These are phyloP conservation scores for Aphaenogaster ashmeadi DNA, from an alignment of 1,140 invertebrate species.

Conservation along the genomic window DNA sequence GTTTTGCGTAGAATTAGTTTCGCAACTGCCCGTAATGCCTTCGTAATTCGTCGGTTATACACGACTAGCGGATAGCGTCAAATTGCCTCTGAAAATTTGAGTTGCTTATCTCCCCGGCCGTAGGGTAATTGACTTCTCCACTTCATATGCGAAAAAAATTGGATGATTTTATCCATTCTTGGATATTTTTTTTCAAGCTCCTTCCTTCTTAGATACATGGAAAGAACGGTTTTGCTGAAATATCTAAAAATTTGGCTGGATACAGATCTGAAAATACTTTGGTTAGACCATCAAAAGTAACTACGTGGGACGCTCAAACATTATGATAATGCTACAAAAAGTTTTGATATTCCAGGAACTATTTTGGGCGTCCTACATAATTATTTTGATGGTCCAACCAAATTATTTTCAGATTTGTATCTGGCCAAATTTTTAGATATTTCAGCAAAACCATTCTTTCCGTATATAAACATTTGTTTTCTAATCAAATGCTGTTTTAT, in stretches of 20 bases:
- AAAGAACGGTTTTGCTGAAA: too few species aligned
- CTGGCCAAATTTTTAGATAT: too few species aligned
- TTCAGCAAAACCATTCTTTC: too few species aligned
- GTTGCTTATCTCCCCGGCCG: background rate
- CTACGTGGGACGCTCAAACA: too few species aligned
- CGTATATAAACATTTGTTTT: background rate
- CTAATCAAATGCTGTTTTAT: background rate
- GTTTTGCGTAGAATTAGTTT: conserved; percentile 59
- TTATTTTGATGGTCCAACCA: too few species aligned
- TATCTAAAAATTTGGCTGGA: too few species aligned
- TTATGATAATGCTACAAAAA: too few species aligned
- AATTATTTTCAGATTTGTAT: too few species aligned
- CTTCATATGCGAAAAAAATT: background rate
- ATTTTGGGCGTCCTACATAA: too few species aligned
- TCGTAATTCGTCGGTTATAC: conserved; percentile 27
- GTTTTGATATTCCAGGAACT: too few species aligned
- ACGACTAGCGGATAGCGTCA: conserved; percentile 1
- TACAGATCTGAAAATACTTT: too few species aligned
- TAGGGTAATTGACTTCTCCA: background rate
- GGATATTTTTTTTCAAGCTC: background rate
- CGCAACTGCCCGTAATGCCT: conserved; percentile 44
- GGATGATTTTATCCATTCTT: background rate
- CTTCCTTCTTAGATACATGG: background rate
- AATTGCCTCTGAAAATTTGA: conserved; percentile 28
- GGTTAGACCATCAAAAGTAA: too few species aligned